Evolutionary conservation across 2,113 vertebrate genomes (phyloP), one percentile per base, ranked within the genome.

Genomic region (Drymodes brunneopygia): DNA sequence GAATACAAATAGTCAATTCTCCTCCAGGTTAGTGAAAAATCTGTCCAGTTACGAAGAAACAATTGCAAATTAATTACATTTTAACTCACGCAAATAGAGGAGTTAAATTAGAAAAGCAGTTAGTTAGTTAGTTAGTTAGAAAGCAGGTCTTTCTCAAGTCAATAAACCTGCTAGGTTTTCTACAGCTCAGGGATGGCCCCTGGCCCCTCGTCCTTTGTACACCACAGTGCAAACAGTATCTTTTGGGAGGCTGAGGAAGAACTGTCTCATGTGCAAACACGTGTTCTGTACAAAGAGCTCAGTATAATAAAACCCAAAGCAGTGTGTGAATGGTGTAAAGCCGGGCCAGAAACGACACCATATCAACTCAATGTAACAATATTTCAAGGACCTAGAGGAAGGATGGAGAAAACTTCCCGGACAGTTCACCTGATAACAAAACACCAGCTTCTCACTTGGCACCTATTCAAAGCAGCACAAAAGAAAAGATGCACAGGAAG

Each of bases 141-240:
- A 60, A 51, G 36, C 17, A 38, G 7, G 27, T 4, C n/a, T 73
- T 28, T 45, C 2, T 31, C 67, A 51, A 36, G 33, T 86, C 28
- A 83, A 50, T 69, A 91, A 82, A 44, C 23, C 31, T 22, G 13
- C 4, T 65, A 54, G 22, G 23, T 58, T 90, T 50, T 60, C 36
- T 77, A 22, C 1, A 14, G 64, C 67, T 61, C 84, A 65, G n/a
- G 27, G 20, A 81, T 6, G 6, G 10, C 4, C 16, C 23, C 51
- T 23, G 10, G 6, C 23, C 64, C 35, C 35, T 85, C 0, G 0
- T 15, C 47, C 35, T 82, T 71, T 9, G 0, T 22, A n/a, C 2
- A 29, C 18, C 21, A 29, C 18, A 11, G 40, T 17, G 23, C 33
- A 66, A 73, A 73, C 27, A 36, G 22, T 1, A 3, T 9, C 28